Conservation (phyloP, 1,140 invertebrate species). For the Phocides pigmalion region DNA sequence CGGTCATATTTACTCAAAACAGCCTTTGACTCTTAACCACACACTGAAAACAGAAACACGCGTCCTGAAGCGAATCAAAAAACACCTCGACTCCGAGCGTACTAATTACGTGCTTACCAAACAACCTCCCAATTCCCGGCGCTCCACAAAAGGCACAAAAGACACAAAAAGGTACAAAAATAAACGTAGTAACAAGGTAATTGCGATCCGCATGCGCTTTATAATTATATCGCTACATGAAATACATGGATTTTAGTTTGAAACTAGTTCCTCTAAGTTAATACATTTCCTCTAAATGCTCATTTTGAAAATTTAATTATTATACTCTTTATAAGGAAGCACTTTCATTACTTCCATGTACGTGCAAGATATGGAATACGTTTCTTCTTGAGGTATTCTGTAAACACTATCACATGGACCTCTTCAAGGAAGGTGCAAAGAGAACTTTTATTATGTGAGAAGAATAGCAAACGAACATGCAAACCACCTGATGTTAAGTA, state of each 20-base stretch:
- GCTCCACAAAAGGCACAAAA: conserved; percentile 19
- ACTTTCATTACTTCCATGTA: no score
- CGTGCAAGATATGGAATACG: no score
- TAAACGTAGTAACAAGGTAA: conserved; percentile 46
- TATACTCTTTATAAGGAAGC: no score
- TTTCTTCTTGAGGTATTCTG: no score
- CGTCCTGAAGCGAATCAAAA: neutral
- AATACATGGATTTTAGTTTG: conserved; percentile 37
- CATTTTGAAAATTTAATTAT: no score
- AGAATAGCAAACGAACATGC: no score
- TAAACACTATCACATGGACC: no score
- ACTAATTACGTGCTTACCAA: conserved; percentile 31
- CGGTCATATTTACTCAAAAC: neutral
- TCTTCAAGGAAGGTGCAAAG: no score
- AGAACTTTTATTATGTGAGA: no score
- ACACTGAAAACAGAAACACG: conserved; percentile 14
- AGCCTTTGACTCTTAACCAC: conserved; percentile 10
- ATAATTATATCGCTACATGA: conserved; percentile 40
- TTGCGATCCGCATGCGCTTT: conserved; percentile 44
- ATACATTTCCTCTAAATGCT: no score
- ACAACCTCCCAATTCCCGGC: conserved; percentile 22
- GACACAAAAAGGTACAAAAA: conserved; percentile 28
- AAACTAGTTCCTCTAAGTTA: no score
- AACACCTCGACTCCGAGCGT: conserved; percentile 10
- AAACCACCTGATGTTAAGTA: no score